Base-by-base conservation (phyloP, 2,113 vertebrate species). In the Calypte anna region DNA sequence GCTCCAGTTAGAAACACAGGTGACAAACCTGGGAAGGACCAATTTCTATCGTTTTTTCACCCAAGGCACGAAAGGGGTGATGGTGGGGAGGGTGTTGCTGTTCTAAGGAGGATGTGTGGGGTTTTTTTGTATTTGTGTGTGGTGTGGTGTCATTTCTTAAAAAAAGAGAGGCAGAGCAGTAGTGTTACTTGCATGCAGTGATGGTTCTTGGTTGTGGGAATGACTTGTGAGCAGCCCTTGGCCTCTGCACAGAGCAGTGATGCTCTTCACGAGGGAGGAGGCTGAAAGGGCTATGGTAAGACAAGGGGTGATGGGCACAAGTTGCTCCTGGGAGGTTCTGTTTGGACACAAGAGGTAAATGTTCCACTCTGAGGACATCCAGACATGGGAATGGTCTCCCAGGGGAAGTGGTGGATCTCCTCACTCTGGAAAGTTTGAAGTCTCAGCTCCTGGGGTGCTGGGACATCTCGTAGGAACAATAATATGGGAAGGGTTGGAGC, bases 51-150 rank as follows among this genome's bases (percentile, higher is more conserved):
- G 48, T 4, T 4, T 40, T 53, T 53, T 72, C 50, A 48, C 27
- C 20, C 67, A 31, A 40, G 3, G 31, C 0, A 1, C 10, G 4
- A 2, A n/a, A 46, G 22, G 7, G 14, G 36, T 51, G 54, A 4
- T n/a, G 0, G 2, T 17, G 3, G 1, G 28, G 24, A 7, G 5
- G 4, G 6, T 2, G 9, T 48, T 33, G 6, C 59, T 30, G 10
- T 28, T 51, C 22, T 43, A 7, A 14, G 6, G 20, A 0, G 3
- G 22, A 25, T 14, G 33, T 20, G 21, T 21, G 31, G 5, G 24
- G 17, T 18, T 22, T 48, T 63, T 28, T 51, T 44, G 48, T 38
- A 38, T 6, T 1, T 5, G 6, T 11, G 7, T 11, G 24, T 7
- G 18, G 5, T 14, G 21, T 31, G 53, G 27, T 62, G 22, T 23